Evolutionary conservation across 2,888 invertebrate species (phyloP), one percentile per base, ranked within the genome.

Genomic region (Camponotus fellah): DNA sequence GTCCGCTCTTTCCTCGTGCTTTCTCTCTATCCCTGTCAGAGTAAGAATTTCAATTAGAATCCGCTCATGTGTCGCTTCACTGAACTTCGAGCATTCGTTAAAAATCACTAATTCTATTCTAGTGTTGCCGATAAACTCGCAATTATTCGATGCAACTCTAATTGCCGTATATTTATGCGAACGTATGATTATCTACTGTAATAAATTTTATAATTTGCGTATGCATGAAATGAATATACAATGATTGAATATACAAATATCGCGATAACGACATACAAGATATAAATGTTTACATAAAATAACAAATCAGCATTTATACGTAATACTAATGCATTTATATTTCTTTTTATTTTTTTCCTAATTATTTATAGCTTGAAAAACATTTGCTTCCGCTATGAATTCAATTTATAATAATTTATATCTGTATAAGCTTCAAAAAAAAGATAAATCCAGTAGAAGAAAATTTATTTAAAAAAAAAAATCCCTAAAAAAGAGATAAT

Each of bases 1-100:
- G 10, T 62, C 10, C 34, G 69, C 9, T 58, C 43, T 53, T 49
- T 77, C 46, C 21, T 60, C 21, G 14, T n/a, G 14, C 14, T 71
- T 5, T 53, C 56, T n/a, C 32, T 49, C 26, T 17, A 21, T 64
- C 34, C 32, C 32, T 46, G 83, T 80, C 83, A 81, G 77, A 83
- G 88, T 88, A 90, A 89, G 88, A 90, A 89, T 89, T 89, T 87
- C 88, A 89, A 89, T 89, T 89, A 89, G 66, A 87, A 81, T 62
- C 26, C 68, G 72, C 60, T 76, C 81, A 75, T 72, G 62, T 74
- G 43, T 72, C 62, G 66, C 65, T 72, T 71, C 80, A 82, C 65
- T 76, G 83, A 85, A 69, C 71, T 84, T 68, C 43, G 62, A 76
- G 60, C 58, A 56, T 81, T 75, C 72, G 79, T 82, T 87, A 77